phyloP scores from a whole-genome alignment of 2,113 vertebrate genomes.

The Crotalus helleri region DNA sequence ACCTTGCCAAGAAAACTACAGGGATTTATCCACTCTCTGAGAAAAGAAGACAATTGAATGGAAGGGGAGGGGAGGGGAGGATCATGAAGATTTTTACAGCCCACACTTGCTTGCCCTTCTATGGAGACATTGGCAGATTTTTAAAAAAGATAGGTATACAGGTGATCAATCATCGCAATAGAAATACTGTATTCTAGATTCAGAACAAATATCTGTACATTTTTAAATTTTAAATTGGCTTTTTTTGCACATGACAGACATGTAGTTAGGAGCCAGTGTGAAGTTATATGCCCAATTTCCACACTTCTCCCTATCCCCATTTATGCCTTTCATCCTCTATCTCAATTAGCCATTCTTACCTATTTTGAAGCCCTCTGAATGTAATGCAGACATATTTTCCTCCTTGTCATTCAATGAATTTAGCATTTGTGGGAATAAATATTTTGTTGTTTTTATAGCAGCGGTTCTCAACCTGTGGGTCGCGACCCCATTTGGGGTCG shows the following conservation, averaged over 20 bases:
- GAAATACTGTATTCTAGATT: background rate
- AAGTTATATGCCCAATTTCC: background rate
- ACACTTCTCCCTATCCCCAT: background rate
- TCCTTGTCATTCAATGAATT: background rate
- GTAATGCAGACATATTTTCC: background rate
- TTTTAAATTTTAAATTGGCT: background rate
- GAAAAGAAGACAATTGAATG: background rate
- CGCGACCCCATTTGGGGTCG: too few relatives aligned
- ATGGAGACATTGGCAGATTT: background rate
- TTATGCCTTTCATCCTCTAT: background rate
- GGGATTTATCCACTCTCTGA: background rate
- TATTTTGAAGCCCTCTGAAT: background rate
- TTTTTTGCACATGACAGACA: background rate
- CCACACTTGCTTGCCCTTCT: background rate
- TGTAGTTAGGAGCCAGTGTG: background rate
- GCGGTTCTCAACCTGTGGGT: too few relatives aligned
- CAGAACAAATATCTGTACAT: background rate
- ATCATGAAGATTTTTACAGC: background rate
- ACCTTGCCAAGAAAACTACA: background rate
- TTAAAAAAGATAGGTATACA: background rate
- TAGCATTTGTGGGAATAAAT: background rate
- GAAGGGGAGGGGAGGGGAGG: too few relatives aligned
- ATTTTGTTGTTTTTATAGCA: background rate
- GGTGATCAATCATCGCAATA: background rate
- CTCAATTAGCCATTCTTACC: background rate